These are phyloP conservation scores for Eilema sororculum DNA, from an alignment of 2,888 invertebrate genomes.

Conservation along the genomic window DNA sequence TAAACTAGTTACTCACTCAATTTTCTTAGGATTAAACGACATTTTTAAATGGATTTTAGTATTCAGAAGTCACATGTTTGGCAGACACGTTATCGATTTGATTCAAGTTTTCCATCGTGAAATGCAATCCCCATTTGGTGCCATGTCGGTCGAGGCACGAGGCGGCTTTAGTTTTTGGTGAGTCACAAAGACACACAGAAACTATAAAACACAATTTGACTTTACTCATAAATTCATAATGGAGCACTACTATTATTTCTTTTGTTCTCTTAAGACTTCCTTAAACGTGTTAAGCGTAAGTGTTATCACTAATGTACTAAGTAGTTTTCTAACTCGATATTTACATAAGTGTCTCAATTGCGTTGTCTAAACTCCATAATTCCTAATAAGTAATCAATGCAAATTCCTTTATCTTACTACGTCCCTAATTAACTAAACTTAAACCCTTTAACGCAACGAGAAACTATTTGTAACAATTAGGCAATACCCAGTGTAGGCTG, in stretches of 20 bases:
- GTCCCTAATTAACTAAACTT: neutral
- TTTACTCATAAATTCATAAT: slow-evolving; percentile 40
- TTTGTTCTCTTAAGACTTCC: neutral
- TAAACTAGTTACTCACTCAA: slow-evolving; percentile 48
- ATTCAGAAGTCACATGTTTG: slow-evolving; percentile 21
- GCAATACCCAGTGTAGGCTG: neutral
- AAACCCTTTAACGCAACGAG: neutral
- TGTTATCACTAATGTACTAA: no score
- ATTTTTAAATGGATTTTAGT: slow-evolving; percentile 39
- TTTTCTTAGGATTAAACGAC: slow-evolving; percentile 43
- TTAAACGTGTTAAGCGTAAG: no score
- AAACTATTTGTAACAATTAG: neutral
- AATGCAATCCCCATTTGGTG: slow-evolving; percentile 71
- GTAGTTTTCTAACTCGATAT: no score
- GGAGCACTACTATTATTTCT: slow-evolving; percentile 27
- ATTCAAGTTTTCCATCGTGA: slow-evolving; percentile 60
- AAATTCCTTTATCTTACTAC: neutral
- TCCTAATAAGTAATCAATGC: neutral
- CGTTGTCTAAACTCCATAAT: neutral
- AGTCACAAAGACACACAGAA: slow-evolving; percentile 67
- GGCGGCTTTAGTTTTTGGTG: slow-evolving; percentile 53
- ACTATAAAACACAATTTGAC: slow-evolving; percentile 44
- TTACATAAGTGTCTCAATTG: neutral
- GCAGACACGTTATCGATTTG: slow-evolving; percentile 52
- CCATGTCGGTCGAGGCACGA: slow-evolving; percentile 72